These are phyloP conservation scores for Glossophaga mutica DNA, from an alignment of 2,797 vertebrate species.

Conservation along the genomic window DNA sequence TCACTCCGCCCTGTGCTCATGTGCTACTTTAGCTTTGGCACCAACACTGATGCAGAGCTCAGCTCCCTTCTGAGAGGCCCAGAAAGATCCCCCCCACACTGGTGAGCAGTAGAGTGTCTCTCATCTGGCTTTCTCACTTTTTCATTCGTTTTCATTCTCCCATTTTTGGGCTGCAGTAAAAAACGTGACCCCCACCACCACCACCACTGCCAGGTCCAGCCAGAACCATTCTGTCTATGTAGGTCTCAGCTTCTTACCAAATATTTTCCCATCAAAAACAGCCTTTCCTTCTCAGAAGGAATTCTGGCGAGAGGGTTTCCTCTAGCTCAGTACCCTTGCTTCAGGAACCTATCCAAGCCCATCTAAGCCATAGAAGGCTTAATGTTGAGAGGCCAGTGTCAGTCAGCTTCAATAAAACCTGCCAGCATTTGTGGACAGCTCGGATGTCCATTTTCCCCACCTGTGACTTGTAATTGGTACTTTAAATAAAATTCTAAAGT, in stretches of 20 bases:
- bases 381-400: background rate
- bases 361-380: background rate
- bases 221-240: background rate
- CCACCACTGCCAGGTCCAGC: background rate
- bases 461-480: background rate
- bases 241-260: background rate
- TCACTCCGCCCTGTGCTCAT: background rate
- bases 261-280: background rate
- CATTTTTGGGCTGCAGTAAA: background rate
- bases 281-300: background rate
- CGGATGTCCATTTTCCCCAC: background rate
- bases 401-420: background rate
- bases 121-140: background rate
- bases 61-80: background rate
- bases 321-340: background rate
- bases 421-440: background rate
- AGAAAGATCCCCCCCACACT: accelerated
- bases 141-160: background rate
- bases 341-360: background rate
- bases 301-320: background rate
- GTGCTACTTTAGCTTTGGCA: background rate
- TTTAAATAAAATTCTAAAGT: background rate
- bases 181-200: background rate
- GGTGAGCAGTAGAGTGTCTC: background rate
- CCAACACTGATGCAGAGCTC: background rate